These are phyloP conservation scores for Brenthis hecate DNA, from an alignment of 2,888 invertebrate genomes.

Conservation along the genomic window DNA sequence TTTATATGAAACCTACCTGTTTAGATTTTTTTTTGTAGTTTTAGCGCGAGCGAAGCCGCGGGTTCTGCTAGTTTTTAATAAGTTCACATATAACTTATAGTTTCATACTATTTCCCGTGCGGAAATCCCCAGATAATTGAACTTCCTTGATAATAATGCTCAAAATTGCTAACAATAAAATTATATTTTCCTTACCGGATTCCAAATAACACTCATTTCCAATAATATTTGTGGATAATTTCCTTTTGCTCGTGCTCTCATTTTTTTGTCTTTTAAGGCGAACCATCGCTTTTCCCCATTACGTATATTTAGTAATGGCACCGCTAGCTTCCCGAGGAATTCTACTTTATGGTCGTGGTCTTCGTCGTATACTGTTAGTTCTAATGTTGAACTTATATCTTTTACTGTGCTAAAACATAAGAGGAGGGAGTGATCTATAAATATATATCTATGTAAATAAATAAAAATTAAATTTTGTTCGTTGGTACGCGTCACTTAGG, in stretches of 20 bases:
- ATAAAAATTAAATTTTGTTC: no score
- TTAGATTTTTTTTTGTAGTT: no score
- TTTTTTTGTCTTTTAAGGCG: conserved; percentile 96
- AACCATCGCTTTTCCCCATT: conserved; percentile 98
- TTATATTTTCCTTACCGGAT: conserved; percentile 84
- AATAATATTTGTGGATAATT: conserved; percentile 93
- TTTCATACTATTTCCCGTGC: not conserved
- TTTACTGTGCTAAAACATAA: conserved; percentile 88
- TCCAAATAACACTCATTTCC: conserved; percentile 96
- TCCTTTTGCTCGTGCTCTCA: conserved; percentile 95
- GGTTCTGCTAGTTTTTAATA: no score
- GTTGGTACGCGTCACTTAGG: no score
- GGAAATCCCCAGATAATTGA: not conserved
- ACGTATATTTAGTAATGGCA: conserved; percentile 92
- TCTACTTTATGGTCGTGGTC: conserved; percentile 99
- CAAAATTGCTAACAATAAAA: not conserved
- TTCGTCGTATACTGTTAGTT: conserved; percentile 98
- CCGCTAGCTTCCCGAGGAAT: conserved; percentile 95
- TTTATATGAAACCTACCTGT: no score
- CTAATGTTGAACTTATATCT: conserved; percentile 96
- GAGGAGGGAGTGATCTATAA: not conserved
- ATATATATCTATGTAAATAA: no score
- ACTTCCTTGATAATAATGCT: not conserved
- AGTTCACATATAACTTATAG: no score
- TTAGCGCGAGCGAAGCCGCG: no score